Evolutionary conservation across 2,888 invertebrate genomes (phyloP), one percentile per base, ranked within the genome.

Genomic region (Cephus runcator): DNA sequence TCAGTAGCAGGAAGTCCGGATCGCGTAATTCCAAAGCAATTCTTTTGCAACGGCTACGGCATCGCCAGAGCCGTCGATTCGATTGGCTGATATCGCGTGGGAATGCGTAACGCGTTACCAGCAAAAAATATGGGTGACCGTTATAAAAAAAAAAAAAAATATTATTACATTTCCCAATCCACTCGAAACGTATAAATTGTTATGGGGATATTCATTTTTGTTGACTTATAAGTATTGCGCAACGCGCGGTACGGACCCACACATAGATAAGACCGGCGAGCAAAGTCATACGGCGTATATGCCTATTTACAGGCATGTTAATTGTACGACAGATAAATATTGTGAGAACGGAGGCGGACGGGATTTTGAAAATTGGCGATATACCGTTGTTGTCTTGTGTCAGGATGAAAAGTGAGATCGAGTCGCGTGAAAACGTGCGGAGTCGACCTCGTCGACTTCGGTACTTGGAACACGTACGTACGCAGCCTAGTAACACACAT

Each of bases 401-500:
- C 56, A 56, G 23, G 56, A 56, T 56, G 56, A 56, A 56, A 56
- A 56, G 56, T 23, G 71, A 31, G 30, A 71, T 30, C 71, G 71
- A 34, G n/a, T 11, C 71, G 33, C 30, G 33, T 71, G 33, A n/a
- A 71, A 71, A 71, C 71, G 71, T 56, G 30, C 56, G 9, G 56
- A 23, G 56, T 56, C 56, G 23, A 56, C 56, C 56, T 56, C 56
- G 56, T 56, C 56, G 56, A 34, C 36, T 34, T 35, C 34, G 34
- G 75, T 79, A 78, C 80, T 78, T 78, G 78, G 78, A 80, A 80
- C 78, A 34, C 78, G 76, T 76, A 71, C 71, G 35, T 31, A 73
- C 79, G 75, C 79, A 77, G 80, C 79, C 81, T 80, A 77, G 79
- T 80, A 76, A 73, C 79, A 77, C 76, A 75, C 78, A 77, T 78